Percentiles rank a stretch among this genome's conserved stretches.
These are phyloP conservation scores for Trinorchestia longiramus DNA, from an alignment of 1,140 invertebrate species.

Conservation along the genomic window DNA sequence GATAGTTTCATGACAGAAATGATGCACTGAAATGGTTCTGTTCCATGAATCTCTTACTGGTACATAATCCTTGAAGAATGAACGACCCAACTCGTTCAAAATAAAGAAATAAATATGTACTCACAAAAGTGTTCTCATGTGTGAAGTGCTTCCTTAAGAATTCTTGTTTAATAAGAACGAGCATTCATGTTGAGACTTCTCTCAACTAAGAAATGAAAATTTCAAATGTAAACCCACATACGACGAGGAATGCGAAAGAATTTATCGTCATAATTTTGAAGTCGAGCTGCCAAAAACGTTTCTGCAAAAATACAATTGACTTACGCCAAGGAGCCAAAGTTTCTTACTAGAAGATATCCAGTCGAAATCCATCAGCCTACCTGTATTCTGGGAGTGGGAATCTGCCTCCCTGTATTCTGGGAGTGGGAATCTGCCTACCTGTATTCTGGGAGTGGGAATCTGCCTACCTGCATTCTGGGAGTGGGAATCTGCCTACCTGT, in stretches of 20 bases:
- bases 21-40: too few species aligned
- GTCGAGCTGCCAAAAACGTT: neutral
- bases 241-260: neutral
- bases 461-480: too few species aligned
- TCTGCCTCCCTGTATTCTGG: neutral
- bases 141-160: neutral
- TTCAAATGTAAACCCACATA: neutral
- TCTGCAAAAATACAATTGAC: neutral
- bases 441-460: too few species aligned
- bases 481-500: slow-evolving; percentile 61
- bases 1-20: too few species aligned
- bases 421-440: too few species aligned
- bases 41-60: too few species aligned
- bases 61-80: too few species aligned
- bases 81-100: neutral
- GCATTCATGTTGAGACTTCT: neutral
- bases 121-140: neutral
- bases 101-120: neutral
- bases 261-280: neutral
- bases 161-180: neutral
- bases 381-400: neutral
- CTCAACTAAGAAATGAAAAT: neutral
- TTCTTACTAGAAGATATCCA: too few species aligned
- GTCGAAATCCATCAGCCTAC: neutral
- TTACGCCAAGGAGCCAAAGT: neutral